Evolutionary conservation across 2,888 invertebrate species (phyloP).

Genomic region (Rotaria socialis): DNA sequence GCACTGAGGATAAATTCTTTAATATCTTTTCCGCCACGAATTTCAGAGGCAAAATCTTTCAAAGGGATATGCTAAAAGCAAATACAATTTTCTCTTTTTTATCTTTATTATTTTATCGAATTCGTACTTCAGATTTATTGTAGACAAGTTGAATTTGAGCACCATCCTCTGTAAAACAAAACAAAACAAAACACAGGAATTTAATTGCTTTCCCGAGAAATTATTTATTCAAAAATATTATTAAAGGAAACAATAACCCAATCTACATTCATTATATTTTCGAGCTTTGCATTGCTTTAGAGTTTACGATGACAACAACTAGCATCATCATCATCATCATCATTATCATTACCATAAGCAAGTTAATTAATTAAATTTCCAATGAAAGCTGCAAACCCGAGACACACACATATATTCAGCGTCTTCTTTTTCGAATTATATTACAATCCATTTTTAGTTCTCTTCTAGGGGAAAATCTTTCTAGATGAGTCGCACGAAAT

Average conservation of each 20-base stretch:
- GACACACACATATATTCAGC: background rate
- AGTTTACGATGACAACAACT: background rate
- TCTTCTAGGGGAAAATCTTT: background rate
- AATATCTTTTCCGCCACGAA: slow-evolving; percentile 65
- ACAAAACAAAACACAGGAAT: background rate
- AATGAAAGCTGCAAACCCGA: background rate
- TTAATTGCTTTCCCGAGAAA: too few species aligned
- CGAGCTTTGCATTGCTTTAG: background rate
- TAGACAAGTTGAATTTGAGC: slow-evolving; percentile 17
- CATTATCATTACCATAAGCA: background rate
- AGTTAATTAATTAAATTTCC: background rate
- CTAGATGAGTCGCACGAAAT: background rate
- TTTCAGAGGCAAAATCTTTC: slow-evolving; percentile 66
- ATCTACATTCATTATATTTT: background rate
- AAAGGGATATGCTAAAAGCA: slow-evolving; percentile 62
- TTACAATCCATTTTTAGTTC: background rate
- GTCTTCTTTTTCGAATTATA: background rate
- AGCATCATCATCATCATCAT: background rate
- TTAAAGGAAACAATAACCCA: background rate
- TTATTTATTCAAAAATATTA: background rate
- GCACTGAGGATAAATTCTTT: slow-evolving; percentile 64
- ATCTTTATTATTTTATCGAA: background rate
- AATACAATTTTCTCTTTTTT: background rate
- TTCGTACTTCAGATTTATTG: slow-evolving; percentile 28
- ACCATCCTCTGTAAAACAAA: background rate